Conservation (phyloP, 1,140 invertebrate genomes). For the Bacillus rossius region DNA sequence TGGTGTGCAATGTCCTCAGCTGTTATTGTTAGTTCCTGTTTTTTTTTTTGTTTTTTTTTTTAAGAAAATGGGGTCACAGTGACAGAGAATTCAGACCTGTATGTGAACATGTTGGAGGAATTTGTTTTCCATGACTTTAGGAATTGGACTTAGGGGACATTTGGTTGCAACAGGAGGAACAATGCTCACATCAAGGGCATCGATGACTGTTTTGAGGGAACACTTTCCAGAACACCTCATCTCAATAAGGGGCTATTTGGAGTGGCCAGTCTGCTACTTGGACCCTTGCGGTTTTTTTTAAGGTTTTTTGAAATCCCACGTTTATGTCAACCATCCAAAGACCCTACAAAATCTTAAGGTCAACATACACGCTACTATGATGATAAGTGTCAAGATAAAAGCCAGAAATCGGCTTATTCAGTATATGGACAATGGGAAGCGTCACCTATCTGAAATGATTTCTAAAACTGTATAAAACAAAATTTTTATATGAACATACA, state of each 20-base stretch:
- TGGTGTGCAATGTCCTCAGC: conserved; percentile 25
- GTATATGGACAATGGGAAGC: conserved; percentile 6
- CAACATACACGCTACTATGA: background rate
- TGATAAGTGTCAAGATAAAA: conserved; percentile 5
- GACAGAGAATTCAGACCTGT: conserved; percentile 22
- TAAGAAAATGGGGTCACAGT: conserved; percentile 22
- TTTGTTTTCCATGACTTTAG: conserved; percentile 21
- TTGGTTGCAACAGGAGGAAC: conserved; percentile 2
- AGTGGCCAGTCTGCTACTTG: conserved; percentile 14
- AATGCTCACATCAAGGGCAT: conserved; percentile 1
- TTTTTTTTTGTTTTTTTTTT: too few species aligned
- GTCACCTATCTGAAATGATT: conserved; percentile 9
- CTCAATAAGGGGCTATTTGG: conserved; percentile 18
- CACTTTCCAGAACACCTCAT: conserved; percentile 5
- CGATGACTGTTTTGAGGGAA: conserved; percentile 9
- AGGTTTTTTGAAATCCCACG: conserved; percentile 7
- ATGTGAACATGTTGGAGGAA: conserved; percentile 20
- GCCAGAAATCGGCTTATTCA: conserved; percentile 14
- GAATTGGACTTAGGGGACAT: conserved; percentile 12
- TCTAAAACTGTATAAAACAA: conserved; percentile 4
- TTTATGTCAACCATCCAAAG: conserved; percentile 12
- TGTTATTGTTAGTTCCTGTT: conserved; percentile 25
- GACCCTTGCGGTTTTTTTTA: conserved; percentile 1
- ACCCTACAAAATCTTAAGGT: background rate
- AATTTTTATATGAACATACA: conserved; percentile 9